Evolutionary conservation across 2,888 invertebrate genomes (phyloP).

Genomic region (Gerris lacustris): DNA sequence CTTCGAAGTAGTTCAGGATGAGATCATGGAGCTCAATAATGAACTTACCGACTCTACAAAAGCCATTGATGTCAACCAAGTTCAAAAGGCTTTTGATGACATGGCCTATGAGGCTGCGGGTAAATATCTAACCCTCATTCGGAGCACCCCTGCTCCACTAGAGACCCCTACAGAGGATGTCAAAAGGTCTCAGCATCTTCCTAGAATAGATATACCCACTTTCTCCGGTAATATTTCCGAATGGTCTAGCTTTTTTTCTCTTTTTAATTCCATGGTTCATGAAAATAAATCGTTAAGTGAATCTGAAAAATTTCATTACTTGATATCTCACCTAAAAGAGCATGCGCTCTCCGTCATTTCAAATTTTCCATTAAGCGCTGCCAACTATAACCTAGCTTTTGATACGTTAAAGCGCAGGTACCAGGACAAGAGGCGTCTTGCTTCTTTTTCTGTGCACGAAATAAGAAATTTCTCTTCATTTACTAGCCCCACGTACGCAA

Average conservation of each 20-base stretch:
- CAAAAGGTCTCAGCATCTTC: not conserved
- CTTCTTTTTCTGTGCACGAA: not conserved
- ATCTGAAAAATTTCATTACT: not conserved
- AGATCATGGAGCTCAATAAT: not conserved
- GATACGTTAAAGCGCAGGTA: not conserved
- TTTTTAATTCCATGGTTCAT: not conserved
- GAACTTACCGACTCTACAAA: not conserved
- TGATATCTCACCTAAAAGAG: not conserved
- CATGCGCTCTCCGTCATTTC: not conserved
- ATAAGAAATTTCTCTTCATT: not conserved
- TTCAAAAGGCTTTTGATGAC: not conserved
- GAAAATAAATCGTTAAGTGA: not conserved
- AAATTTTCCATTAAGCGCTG: not conserved
- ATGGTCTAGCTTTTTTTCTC: not conserved
- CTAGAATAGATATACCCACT: not conserved
- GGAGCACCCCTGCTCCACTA: not conserved
- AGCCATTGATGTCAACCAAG: not conserved
- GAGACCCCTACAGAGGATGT: not conserved
- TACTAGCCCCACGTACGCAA: not conserved
- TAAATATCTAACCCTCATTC: not conserved
- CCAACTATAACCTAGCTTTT: not conserved
- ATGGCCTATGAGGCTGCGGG: not conserved
- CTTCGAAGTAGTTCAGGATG: not conserved
- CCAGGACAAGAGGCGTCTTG: not conserved
- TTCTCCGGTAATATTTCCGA: not conserved